These are phyloP conservation scores for Drosophila aff. DNA, from an alignment of 1,140 invertebrate species.

Conservation along the genomic window DNA sequence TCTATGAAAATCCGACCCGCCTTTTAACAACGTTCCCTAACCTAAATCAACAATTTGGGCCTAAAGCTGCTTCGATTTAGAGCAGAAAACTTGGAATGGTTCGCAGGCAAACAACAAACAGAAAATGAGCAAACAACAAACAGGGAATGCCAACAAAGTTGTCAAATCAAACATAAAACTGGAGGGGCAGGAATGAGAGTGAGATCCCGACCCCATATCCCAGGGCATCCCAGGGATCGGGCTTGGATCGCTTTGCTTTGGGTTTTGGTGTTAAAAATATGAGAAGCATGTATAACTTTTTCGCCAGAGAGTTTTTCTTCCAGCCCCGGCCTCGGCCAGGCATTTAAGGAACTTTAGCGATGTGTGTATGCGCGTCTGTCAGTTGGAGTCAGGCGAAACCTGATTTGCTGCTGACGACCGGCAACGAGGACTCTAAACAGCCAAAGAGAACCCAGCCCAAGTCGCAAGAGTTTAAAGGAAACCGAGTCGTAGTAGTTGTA, in stretches of 20 bases:
- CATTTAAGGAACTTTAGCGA: constrained; percentile 76
- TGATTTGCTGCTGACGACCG: constrained; percentile 67
- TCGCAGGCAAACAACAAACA: constrained; percentile 43
- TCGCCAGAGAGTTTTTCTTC: constrained; percentile 26
- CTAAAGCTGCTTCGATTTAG: constrained; percentile 42
- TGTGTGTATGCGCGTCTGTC: constrained; percentile 73
- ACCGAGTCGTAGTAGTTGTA: constrained; percentile 14
- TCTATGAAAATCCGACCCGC: constrained; percentile 9
- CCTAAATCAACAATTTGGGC: constrained; percentile 67
- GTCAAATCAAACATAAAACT: constrained; percentile 73
- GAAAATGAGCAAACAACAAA: constrained; percentile 34
- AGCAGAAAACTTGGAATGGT: constrained; percentile 40
- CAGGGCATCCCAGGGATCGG: constrained; percentile 12
- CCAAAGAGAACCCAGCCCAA: constrained; percentile 22
- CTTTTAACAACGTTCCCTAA: constrained; percentile 15
- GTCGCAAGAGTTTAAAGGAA: constrained; percentile 75
- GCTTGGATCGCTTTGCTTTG: constrained; percentile 21
- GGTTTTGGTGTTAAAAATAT: constrained; percentile 75
- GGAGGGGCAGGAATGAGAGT: constrained; percentile 33
- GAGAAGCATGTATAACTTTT: constrained; percentile 69
- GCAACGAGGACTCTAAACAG: constrained; percentile 30
- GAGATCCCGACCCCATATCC: constrained; percentile 12
- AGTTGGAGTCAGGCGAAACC: constrained; percentile 53
- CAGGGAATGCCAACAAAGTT: constrained; percentile 65
- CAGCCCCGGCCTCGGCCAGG: constrained; percentile 19